Evolutionary conservation across 2,113 vertebrate species (phyloP).

Genomic region (crab-eating macaque (Macaca fascicularis)): T2T-MFA8v1.1 NC_088380.1:59550001-59550500

Average conservation of each 20-base stretch:
- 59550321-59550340: neutral
- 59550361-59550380: neutral
- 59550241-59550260: neutral
- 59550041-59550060: neutral
- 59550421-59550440: neutral
- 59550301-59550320: slow-evolving; percentile 33
- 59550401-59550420: neutral
- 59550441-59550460: neutral
- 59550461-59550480: neutral
- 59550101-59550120: neutral
- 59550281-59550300: neutral
- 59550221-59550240: neutral
- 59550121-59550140: slow-evolving; percentile 5
- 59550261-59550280: neutral
- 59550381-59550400: neutral
- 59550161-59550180: neutral
- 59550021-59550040: neutral
- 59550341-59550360: neutral
- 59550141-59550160: neutral
- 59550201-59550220: neutral
- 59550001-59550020: neutral
- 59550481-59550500: neutral
- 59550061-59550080: neutral
- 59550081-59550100: neutral
- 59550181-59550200: neutral